These are phyloP conservation scores for Ageneiosus marmoratus DNA, from an alignment of 2,113 vertebrate species.

Conservation along the genomic window DNA sequence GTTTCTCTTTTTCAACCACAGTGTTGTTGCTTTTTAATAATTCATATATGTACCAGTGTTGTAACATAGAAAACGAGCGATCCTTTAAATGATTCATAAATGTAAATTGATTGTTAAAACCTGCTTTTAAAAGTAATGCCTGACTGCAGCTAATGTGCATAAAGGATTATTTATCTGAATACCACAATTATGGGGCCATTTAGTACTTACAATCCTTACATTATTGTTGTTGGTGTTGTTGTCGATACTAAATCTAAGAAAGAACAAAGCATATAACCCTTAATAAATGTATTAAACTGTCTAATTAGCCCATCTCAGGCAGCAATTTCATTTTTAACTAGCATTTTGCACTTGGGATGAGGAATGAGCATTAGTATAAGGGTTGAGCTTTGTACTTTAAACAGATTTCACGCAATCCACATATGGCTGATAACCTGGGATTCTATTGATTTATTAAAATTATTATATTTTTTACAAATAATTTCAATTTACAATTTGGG, in stretches of 20 bases:
- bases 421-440: background rate
- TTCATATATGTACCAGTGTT: background rate
- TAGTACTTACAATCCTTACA: background rate
- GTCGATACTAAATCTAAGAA: background rate
- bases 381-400: too few relatives aligned
- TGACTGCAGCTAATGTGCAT: background rate
- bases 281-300: background rate
- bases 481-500: background rate
- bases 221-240: too few relatives aligned
- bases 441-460: background rate
- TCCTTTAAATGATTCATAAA: slow-evolving; percentile 5
- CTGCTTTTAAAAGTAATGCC: background rate
- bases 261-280: background rate
- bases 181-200: background rate
- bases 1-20: slow-evolving; percentile 1
- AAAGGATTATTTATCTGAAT: background rate
- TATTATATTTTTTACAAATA: background rate
- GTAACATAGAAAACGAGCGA: too few relatives aligned
- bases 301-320: background rate
- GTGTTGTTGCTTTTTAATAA: background rate
- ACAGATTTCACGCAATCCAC: background rate
- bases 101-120: background rate
- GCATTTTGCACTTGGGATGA: too few relatives aligned
- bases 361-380: too few relatives aligned
- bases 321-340: background rate